These are phyloP conservation scores for Typhlichthys eigenmanni DNA, from an alignment of 2,797 vertebrate species.

Conservation along the genomic window DNA sequence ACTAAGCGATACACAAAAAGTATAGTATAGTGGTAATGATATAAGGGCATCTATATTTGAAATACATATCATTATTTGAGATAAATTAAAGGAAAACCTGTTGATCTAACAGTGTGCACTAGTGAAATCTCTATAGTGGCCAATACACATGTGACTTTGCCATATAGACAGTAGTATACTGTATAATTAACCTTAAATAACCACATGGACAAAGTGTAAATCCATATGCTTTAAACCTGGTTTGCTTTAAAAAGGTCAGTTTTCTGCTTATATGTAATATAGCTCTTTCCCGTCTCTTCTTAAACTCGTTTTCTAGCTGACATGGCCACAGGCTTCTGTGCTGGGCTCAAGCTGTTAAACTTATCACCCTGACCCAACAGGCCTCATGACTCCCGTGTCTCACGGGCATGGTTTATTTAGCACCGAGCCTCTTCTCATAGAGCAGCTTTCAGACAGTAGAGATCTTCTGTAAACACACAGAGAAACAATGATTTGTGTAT, in stretches of 20 bases:
- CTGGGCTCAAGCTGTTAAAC: slow-evolving; percentile 29
- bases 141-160: slow-evolving; percentile 21
- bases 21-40: too few species aligned
- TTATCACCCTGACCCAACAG: slow-evolving; percentile 45
- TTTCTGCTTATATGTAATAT: slow-evolving; percentile 49
- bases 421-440: slow-evolving; percentile 51
- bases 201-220: not conserved
- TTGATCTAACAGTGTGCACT: slow-evolving; percentile 23
- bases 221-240: slow-evolving; percentile 24
- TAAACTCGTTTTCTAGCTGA: slow-evolving; percentile 45
- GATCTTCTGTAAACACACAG: slow-evolving; percentile 5
- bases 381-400: slow-evolving; percentile 66
- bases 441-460: slow-evolving; percentile 43
- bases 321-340: slow-evolving; percentile 61
- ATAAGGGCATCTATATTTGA: slow-evolving; percentile 50
- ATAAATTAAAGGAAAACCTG: slow-evolving; percentile 45
- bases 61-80: slow-evolving; percentile 55
- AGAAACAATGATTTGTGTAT: slow-evolving; percentile 29
- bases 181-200: not conserved
- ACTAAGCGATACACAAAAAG: too few species aligned
- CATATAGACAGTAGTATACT: not conserved
- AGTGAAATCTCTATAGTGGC: slow-evolving; percentile 1
- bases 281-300: slow-evolving; percentile 41
- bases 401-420: slow-evolving; percentile 66
- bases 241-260: slow-evolving; percentile 48